Conservation (phyloP, 2,888 invertebrate species). For the Calliopum simillimum region DNA sequence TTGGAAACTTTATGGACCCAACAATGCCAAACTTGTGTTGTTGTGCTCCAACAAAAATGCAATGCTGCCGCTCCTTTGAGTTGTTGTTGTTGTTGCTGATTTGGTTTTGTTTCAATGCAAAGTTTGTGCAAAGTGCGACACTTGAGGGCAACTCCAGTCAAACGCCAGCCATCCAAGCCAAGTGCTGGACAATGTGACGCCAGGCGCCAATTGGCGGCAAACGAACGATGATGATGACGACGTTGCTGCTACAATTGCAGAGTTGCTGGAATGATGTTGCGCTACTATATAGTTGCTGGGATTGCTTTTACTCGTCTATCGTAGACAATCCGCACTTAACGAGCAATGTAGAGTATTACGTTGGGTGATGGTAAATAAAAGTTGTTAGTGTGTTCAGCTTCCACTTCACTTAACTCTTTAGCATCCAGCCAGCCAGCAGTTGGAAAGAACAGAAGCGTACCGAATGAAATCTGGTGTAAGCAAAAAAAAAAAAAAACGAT, state of each 20-base stretch:
- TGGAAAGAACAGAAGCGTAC: too few species aligned
- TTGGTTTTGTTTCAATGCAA: neutral
- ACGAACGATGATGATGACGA: constrained; percentile 15
- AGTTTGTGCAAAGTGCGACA: constrained; percentile 31
- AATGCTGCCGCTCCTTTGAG: too few species aligned
- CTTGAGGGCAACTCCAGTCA: constrained; percentile 37
- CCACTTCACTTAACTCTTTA: too few species aligned
- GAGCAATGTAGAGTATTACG: neutral
- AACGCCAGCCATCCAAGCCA: constrained; percentile 41
- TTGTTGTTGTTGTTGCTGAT: too few species aligned
- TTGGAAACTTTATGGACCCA: too few species aligned
- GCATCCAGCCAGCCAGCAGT: too few species aligned
- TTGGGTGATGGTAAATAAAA: too few species aligned
- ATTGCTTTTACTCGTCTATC: neutral
- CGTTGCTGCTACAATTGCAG: neutral
- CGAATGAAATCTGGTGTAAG: neutral
- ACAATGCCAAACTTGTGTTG: too few species aligned
- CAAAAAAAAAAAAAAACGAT: constrained; percentile 9
- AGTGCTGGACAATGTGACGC: constrained; percentile 53
- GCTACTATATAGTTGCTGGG: neutral
- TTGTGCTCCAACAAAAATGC: too few species aligned
- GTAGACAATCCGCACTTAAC: constrained; percentile 22
- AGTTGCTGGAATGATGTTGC: neutral
- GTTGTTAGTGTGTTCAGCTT: too few species aligned
- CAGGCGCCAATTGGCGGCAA: constrained; percentile 53